Base-by-base conservation (phyloP, 2,113 vertebrate genomes). In the Salvelinus alpinus region DNA sequence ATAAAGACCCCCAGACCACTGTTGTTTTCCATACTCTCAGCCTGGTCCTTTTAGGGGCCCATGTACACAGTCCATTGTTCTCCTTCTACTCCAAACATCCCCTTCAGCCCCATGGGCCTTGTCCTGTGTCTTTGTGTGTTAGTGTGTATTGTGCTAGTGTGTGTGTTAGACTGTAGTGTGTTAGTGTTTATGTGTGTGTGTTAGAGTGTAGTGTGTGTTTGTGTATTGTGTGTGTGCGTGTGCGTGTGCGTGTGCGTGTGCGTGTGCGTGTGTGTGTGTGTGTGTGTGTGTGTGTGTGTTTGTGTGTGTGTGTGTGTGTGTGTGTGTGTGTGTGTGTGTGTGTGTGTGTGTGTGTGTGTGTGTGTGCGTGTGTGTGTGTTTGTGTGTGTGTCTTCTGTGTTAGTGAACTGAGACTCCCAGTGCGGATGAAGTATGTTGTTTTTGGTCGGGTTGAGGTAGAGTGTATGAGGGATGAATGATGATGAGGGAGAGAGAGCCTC, bases 51-150 rank as follows among this genome's bases (percentile, higher is more conserved):
- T 67, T 31, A 29, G 29, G 65, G 13, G 25, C 14, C 25, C 13
- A 27, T 13, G 5, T 18, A 16, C 13, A 6, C 16, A 18, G 29
- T 3, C 76, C 77, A 90, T 90, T 92, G 90, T 91, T 90, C 80
- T 74, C 74, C 64, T 62, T 83, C 79, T 88, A 75, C 64, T 77
- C 64, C 73, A 38, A 80, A 86, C 83, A 78, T 84, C 74, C 84
- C 83, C 71, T 64, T 68, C 71, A 75, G 80, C 72, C 71, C 70
- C 78, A 11, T n/a, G 18, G 38, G 9, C 38, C 38, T 70, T 76
- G 78, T 85, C 84, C 84, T 83, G 83, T 82, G 73, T 84, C 73
- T 64, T 24, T 51, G 34, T 74, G 44, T 74, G 38, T 29, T 64
- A 51, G 64, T 31, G 70, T 72, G 62, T 25, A 18, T 51, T 71